phyloP scores from a whole-genome alignment of 2,888 invertebrate species.

The Synanthedon tipuliformis region DNA sequence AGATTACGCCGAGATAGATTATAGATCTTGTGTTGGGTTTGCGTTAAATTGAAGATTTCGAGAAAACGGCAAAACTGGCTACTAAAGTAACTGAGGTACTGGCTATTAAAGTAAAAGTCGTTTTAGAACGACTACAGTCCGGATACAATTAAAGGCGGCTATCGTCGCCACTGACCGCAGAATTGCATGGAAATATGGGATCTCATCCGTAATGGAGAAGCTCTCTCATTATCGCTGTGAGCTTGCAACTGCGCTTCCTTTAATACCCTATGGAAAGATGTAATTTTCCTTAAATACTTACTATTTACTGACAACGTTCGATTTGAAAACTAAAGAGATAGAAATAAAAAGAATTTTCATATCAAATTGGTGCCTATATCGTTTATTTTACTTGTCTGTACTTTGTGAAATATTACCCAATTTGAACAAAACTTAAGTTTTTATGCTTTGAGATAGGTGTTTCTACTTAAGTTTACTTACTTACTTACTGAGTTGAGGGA shows the following conservation, averaged over 20 bases:
- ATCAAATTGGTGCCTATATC: too few species aligned
- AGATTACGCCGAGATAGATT: constrained; percentile 18
- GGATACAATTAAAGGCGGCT: constrained; percentile 63
- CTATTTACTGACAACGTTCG: too few species aligned
- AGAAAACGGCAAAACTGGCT: neutral
- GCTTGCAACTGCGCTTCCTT: constrained; percentile 20
- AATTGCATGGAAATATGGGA: constrained; percentile 41
- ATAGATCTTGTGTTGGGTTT: constrained; percentile 12
- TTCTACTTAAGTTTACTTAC: too few species aligned
- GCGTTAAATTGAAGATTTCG: constrained; percentile 13
- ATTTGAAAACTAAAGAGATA: too few species aligned
- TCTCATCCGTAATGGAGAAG: constrained; percentile 43
- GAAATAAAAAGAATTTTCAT: too few species aligned
- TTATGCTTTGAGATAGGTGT: too few species aligned
- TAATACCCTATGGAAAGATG: constrained; percentile 1
- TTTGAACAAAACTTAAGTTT: too few species aligned
- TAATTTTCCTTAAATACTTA: too few species aligned
- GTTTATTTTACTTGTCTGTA: too few species aligned
- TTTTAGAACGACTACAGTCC: constrained; percentile 20
- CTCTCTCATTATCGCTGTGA: constrained; percentile 48
- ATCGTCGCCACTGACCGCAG: constrained; percentile 38
- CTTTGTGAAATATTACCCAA: too few species aligned
- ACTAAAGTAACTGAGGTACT: neutral
- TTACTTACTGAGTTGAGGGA: too few species aligned
- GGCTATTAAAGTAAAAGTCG: neutral